Evolutionary conservation across 2,113 vertebrate species (phyloP), one percentile per base, ranked within the genome.

Genomic region (Chaetura pelagica): DNA sequence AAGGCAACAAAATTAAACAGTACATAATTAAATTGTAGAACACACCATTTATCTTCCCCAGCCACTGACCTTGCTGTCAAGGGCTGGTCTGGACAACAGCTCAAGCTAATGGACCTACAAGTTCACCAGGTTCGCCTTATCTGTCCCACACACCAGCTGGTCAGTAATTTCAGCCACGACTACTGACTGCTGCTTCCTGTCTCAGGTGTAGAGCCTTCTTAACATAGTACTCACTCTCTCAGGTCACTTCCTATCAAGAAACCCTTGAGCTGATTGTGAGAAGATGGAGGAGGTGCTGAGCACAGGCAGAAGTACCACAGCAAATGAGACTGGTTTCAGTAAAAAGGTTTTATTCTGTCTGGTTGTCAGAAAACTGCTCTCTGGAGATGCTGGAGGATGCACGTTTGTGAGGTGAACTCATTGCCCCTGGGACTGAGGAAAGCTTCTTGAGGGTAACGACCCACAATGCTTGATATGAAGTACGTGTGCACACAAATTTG

Each of bases 51-150:
- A 46, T 57, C 30, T 16, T 52, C 10, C 7, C 3, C 57, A 90
- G 22, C 3, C 61, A 71, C 24, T 0, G 0, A 30, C 26, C 22
- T 26, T 0, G 0, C 29, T 73, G 46, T 24, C 24, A 58, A 72
- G 63, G 29, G 35, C 49, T 66, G 30, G 24, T 67, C 19, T 1
- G 4, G 27, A 38, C 54, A 35, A 55, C 22, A 72, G 27, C 51
- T 78, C 54, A 68, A 89, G 66, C 15, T 89, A 93, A 91, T 61
- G 54, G 54, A 89, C 48, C 23, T 67, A 64, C 0, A 2, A 64
- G 94, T 90, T 92, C 86, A 75, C 19, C 1, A 16, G 42, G 83
- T 84, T 93, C 5, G 1, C 76, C 44, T 92, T 90, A 71, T 86
- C 80, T 74, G 42, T 67, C 26, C 57, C 49, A 29, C 61, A 52